Evolutionary conservation across 2,113 vertebrate genomes (phyloP).

Genomic region (Sebastes fasciatus): DNA sequence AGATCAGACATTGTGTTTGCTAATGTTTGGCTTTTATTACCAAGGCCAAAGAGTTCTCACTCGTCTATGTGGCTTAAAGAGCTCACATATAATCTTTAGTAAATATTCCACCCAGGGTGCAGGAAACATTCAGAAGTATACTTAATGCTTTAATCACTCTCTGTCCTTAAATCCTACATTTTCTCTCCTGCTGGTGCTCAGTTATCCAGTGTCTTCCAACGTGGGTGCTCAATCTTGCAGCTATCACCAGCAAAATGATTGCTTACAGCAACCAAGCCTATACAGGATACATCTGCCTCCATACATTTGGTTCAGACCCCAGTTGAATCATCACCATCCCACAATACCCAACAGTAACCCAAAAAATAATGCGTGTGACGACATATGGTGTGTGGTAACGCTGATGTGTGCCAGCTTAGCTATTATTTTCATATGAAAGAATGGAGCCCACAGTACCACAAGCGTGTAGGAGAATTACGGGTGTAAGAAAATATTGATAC

Average conservation of each 20-base stretch:
- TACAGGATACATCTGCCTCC: background rate
- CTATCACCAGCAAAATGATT: constrained; percentile 5
- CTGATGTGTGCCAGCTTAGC: background rate
- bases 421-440: background rate
- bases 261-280: background rate
- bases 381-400: background rate
- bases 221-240: constrained; percentile 18
- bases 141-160: background rate
- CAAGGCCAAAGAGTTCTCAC: background rate
- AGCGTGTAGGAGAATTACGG: too few relatives aligned
- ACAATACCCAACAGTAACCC: background rate
- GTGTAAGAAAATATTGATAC: too few relatives aligned
- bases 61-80: background rate
- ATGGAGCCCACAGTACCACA: background rate
- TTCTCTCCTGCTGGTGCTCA: constrained; percentile 8
- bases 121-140: too few relatives aligned
- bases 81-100: background rate
- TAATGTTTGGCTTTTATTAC: background rate
- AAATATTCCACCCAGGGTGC: background rate
- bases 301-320: background rate
- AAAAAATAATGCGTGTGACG: background rate
- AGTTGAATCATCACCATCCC: background rate
- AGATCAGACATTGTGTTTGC: background rate
- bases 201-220: constrained; percentile 1
- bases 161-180: background rate